Base-by-base conservation (phyloP, 2,797 vertebrate species). In the Ctenosaura bakeri region DNA sequence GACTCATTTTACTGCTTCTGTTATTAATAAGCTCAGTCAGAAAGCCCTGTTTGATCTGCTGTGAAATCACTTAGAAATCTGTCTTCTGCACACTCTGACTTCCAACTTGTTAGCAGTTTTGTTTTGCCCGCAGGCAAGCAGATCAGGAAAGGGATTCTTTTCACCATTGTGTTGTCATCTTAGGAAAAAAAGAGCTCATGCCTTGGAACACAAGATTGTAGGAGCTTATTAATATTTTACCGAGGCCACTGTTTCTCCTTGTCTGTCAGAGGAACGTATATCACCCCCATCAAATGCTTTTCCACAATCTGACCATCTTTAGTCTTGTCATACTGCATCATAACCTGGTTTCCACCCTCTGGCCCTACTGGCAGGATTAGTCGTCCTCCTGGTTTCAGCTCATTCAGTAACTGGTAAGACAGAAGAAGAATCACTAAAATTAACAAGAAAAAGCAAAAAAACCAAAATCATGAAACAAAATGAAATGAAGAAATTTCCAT, bases 231-330 rank as follows among this genome's bases (percentile, higher is more conserved):
- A 50, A 2, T 86, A 79, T 42, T 95, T 95, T 97, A 99, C 98
- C 98, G 97, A 62, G 98, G 97, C 98, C 98, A 98, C 95, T 99
- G 98, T 85, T 89, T 97, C 6, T 97, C 97, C 94, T 97, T 98
- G 96, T 99, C 98, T n/a, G 98, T 99, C 93, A 99, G 96, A 0
- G 98, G 98, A 56, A 99, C 98, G 3, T 98, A 99, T 93, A 99
- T 95, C 80, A 99, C 98, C 1, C 98, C 98, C 98, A 99, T 99
- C 93, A 99, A 96, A 4, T 97, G 97, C 26, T 97, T 98, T 93
- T 98, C 98, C 0, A 98, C 69, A 84, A 99, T 97, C 64, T 97
- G 97, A 71, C 98, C 98, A 0, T 99, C 98, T 0, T 93, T 97
- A 91, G 98, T 98, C 62, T 98, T 98, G 96, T 99, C 98, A 0